Evolutionary conservation across 2,113 vertebrate genomes (phyloP).

Genomic region (Festucalex cinctus): DNA sequence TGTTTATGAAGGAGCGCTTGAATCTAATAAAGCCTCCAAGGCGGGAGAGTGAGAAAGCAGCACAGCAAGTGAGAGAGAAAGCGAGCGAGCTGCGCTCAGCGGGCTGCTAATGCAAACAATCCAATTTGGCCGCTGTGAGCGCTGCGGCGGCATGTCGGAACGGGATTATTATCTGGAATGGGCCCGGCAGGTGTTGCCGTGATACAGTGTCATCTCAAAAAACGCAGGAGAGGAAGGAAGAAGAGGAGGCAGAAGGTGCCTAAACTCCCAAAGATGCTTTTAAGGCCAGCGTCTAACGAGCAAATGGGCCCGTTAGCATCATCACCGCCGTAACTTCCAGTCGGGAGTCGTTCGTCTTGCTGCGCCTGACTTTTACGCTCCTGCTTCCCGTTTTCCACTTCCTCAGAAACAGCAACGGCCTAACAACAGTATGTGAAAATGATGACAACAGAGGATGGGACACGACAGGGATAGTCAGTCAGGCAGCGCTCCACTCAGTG

Average conservation of each 20-base stretch:
- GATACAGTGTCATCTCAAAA: constrained; percentile 39
- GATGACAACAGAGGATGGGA: background rate
- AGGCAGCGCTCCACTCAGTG: background rate
- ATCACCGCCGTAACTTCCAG: constrained; percentile 7
- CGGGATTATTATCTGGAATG: constrained; percentile 63
- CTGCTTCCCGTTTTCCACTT: background rate
- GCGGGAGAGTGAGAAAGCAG: background rate
- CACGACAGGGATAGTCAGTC: background rate
- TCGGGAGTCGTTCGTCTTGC: background rate
- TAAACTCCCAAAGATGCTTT: constrained; percentile 49
- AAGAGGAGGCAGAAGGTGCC: constrained; percentile 23
- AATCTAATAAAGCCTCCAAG: constrained; percentile 59
- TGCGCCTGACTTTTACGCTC: constrained; percentile 15
- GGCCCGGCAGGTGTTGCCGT: constrained; percentile 58
- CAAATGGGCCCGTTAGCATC: constrained; percentile 36
- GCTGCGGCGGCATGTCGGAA: constrained; percentile 50
- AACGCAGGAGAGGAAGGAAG: background rate
- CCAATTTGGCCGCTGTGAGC: constrained; percentile 57
- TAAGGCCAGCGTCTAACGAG: constrained; percentile 36
- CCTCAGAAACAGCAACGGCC: background rate
- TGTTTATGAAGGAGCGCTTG: constrained; percentile 67
- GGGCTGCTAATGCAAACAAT: constrained; percentile 69
- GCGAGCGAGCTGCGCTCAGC: constrained; percentile 45
- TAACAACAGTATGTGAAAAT: background rate
- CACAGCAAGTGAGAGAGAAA: background rate